These are phyloP conservation scores for Zaprionus vittiger DNA, from an alignment of 1,140 invertebrate species.

Conservation along the genomic window DNA sequence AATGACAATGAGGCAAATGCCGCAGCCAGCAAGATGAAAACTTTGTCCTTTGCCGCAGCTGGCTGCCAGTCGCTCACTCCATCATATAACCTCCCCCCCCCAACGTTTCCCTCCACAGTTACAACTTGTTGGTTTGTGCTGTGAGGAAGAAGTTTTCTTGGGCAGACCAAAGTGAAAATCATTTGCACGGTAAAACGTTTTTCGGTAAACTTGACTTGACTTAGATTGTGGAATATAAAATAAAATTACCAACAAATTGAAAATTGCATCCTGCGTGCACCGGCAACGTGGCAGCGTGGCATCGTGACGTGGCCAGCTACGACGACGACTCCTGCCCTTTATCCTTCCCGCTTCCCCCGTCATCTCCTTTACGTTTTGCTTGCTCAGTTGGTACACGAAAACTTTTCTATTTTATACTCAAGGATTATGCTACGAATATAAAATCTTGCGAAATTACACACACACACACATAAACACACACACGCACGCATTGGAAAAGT, in stretches of 20 bases:
- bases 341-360: neutral
- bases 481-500: slow-evolving; percentile 55
- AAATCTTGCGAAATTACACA: slow-evolving; percentile 78
- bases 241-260: slow-evolving; percentile 82
- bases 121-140: slow-evolving; percentile 55
- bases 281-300: slow-evolving; percentile 9
- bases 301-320: neutral
- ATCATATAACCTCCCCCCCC: slow-evolving; percentile 11
- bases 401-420: slow-evolving; percentile 78
- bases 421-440: slow-evolving; percentile 81
- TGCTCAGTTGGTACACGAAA: slow-evolving; percentile 57
- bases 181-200: slow-evolving; percentile 82
- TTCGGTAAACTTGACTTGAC: slow-evolving; percentile 81
- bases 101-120: slow-evolving; percentile 38
- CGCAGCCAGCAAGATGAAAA: slow-evolving; percentile 52
- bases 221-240: slow-evolving; percentile 81
- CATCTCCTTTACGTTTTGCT: neutral
- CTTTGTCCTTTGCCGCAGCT: slow-evolving; percentile 63
- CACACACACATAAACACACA: slow-evolving; percentile 22
- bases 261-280: slow-evolving; percentile 79
- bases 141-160: slow-evolving; percentile 26
- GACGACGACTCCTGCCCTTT: neutral
- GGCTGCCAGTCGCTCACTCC: slow-evolving; percentile 16
- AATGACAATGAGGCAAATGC: slow-evolving; percentile 61
- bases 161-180: slow-evolving; percentile 70